These are phyloP conservation scores for Myotis vivesi DNA, from an alignment of 2,797 vertebrate genomes.

Conservation along the genomic window DNA sequence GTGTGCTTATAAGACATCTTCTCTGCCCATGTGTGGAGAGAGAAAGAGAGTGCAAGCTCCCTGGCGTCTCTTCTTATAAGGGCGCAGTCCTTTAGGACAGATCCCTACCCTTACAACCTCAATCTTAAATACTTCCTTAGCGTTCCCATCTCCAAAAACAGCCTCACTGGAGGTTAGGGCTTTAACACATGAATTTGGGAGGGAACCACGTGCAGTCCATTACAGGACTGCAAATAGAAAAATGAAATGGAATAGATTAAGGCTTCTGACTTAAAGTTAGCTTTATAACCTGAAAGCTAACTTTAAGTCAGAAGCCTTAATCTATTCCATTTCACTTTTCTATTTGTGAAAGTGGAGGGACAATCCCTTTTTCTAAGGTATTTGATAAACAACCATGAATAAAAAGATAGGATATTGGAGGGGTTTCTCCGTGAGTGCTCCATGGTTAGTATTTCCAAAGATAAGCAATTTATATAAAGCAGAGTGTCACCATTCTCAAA, in stretches of 20 bases:
- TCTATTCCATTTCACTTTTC: no score
- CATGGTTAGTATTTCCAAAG: constrained; percentile 14
- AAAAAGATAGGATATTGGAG: neutral
- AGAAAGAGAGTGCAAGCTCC: neutral
- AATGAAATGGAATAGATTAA: neutral
- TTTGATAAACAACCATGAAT: neutral
- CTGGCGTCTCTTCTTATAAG: neutral
- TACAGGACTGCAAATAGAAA: neutral
- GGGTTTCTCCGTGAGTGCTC: neutral
- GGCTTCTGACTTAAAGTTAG: neutral
- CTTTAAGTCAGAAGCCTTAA: no score
- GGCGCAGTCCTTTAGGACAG: neutral
- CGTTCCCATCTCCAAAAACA: neutral
- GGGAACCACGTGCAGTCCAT: neutral
- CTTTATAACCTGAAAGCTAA: neutral
- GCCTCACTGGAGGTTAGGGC: neutral
- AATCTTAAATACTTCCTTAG: neutral
- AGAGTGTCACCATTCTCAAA: neutral
- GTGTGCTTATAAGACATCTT: neutral
- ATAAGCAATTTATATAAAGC: neutral
- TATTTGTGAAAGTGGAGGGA: neutral
- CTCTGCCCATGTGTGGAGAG: neutral
- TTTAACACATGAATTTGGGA: neutral
- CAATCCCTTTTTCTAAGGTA: neutral
- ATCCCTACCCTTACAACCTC: neutral